Base-by-base conservation (phyloP, 1,140 invertebrate species). In the Andrena cerasifolii region DNA sequence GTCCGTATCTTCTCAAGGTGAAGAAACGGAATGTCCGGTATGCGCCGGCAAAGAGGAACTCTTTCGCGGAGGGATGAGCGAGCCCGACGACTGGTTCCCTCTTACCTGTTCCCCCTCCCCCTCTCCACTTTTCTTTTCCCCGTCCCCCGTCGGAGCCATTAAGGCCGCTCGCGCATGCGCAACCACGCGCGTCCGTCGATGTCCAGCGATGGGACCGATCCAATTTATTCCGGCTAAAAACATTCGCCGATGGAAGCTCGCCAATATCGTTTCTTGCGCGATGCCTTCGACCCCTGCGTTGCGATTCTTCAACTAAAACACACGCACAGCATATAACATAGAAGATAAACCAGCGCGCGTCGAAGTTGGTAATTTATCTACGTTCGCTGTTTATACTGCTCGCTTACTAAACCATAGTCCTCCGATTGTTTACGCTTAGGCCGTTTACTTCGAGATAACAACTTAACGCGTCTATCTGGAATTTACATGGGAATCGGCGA, bases 21-120 rank as follows among this genome's bases (percentile, higher is more conserved):
- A 87, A 86, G 79, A 77, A 86, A 79, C 76, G 83, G 86, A 88
- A 89, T 87, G 84, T 66, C 53, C 54, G 82, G 87, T 83, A 89
- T 87, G 87, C 78, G 68, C 49, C 58, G 74, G 77, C 80, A 63
- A 78, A 61, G 45, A 83, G 82, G 82, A 78, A 79, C 74, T 83
- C 80, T 82, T 82, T 79, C 28, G 76, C 40, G 65, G 40, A 65
- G 45, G 49, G 73, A 79, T 68, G 76, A 78, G 79, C 54, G 40
- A 78, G 61, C 36, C 43, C 58, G 66, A 74, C 80, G 72, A 86
- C 83, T 86, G 80, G 83, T 85, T 83, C 73, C 33, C 53, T 73
- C 71, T 59, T 70, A 67, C 65, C 70, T 74, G 56, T 16, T 58
- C 56, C 36, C 54, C 49, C 40, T 36, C 45, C 56, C 49, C 0